Base-by-base conservation (phyloP, 2,888 invertebrate species). In the Marasmarcha lunaedactyla region DNA sequence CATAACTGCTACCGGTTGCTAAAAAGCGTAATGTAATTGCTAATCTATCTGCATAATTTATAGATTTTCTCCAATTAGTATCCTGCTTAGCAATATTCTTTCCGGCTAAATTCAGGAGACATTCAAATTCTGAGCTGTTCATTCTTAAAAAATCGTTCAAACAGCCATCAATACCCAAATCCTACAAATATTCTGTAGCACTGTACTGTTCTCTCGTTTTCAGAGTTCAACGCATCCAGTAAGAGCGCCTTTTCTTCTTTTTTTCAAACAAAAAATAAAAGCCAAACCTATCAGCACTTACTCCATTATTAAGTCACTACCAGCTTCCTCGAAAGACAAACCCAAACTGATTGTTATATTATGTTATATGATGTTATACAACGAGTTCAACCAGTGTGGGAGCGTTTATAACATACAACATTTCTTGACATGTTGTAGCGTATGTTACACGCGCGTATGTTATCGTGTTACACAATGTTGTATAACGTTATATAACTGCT, bases 1-100 rank as follows among this genome's bases (percentile, higher is more conserved):
- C 44, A 46, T 51, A 53, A 43, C 46, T 45, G 46, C 46, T 45
- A 44, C 53, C 53, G 43, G 44, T 49, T 47, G 50, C 49, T 41
- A 52, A 48, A 51, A 48, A 51, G 34, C 50, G 46, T 47, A 51
- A 48, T 36, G 43, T 48, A 42, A 51, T 43, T 27, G 46, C 49
- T 40, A 51, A 40, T 46, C 41, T 50, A 44, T 48, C 45, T 42
- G 42, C 48, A 40, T 40, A 36, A 42, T 38, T 44, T 47, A 50
- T 15, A 43, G 50, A 39, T 44, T 47, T 44, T 43, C 50, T 44
- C 41, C 44, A 45, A 11, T 33, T 42, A 15, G 45, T 49, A 39
- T 47, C 47, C 38, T 27, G 42, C 40, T 47, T 47, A 35, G 39
- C 43, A 37, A 48, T 46, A 41, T 46, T 47, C 41, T 42, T 36